Percentiles rank a stretch among this genome's conserved stretches.
These are phyloP conservation scores for Chaenogobius annularis DNA, from an alignment of 2,113 vertebrate genomes.

Conservation along the genomic window DNA sequence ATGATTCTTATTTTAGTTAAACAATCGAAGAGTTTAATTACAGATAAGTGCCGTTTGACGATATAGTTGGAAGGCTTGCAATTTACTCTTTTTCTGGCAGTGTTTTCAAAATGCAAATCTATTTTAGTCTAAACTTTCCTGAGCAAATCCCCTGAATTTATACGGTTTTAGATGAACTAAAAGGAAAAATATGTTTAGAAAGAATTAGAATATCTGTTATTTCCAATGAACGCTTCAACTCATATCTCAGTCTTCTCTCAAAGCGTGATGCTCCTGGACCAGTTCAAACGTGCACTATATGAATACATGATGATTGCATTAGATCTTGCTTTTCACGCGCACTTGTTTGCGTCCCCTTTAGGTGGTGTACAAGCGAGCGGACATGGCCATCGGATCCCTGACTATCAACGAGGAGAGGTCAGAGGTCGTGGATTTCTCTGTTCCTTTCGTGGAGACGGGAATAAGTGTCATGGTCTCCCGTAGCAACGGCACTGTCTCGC, in stretches of 20 bases:
- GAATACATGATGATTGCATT: too few species aligned
- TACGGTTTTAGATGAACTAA: not conserved
- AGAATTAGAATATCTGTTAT: not conserved
- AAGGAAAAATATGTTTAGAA: not conserved
- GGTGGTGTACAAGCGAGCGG: conserved; percentile 88
- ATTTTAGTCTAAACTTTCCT: too few species aligned
- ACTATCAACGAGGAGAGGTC: conserved; percentile 92
- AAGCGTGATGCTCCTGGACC: too few species aligned
- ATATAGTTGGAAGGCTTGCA: too few species aligned
- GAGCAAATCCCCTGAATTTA: not conserved
- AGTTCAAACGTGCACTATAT: too few species aligned
- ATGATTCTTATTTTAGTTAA: too few species aligned
- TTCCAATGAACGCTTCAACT: not conserved
- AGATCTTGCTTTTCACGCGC: too few species aligned
- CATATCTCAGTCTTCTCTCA: too few species aligned
- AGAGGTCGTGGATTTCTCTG: conserved; percentile 90
- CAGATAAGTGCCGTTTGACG: too few species aligned
- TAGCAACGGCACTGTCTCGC: conserved; percentile 91
- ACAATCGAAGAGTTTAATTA: too few species aligned
- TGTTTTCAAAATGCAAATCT: too few species aligned
- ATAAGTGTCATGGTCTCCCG: conserved; percentile 94
- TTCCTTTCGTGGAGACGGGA: conserved; percentile 90
- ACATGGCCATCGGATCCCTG: conserved; percentile 92
- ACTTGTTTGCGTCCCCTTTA: conserved; percentile 41
- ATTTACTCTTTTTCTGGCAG: too few species aligned